These are phyloP conservation scores for Poeciliopsis paucimaculata DNA, from an alignment of 2,797 vertebrate species.

Conservation along the genomic window DNA sequence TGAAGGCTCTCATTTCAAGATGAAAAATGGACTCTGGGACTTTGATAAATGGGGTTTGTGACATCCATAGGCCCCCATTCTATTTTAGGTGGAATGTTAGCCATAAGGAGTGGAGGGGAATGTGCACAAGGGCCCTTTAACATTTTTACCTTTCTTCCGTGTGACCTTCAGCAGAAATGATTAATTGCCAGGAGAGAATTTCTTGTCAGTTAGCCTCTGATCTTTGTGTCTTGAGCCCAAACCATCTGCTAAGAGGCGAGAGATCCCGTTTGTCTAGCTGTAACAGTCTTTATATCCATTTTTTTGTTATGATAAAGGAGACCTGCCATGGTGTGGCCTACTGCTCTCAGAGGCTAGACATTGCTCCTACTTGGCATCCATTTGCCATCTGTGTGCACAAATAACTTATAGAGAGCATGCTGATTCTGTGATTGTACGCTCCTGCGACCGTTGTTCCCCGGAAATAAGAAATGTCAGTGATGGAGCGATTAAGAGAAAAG, in stretches of 20 bases:
- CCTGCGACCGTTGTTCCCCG: slow-evolving; percentile 26
- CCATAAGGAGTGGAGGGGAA: slow-evolving; percentile 77
- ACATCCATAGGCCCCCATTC: slow-evolving; percentile 81
- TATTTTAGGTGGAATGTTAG: slow-evolving; percentile 80
- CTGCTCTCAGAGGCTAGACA: slow-evolving; percentile 64
- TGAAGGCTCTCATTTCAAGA: slow-evolving; percentile 86
- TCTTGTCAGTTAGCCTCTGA: slow-evolving; percentile 89
- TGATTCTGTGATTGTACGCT: slow-evolving; percentile 27
- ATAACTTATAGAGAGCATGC: slow-evolving; percentile 40
- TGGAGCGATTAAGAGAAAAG: slow-evolving; percentile 8
- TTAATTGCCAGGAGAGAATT: slow-evolving; percentile 87
- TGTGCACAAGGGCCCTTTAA: slow-evolving; percentile 78
- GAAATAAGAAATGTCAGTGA: slow-evolving; percentile 25
- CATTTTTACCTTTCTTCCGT: slow-evolving; percentile 82
- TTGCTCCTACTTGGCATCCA: slow-evolving; percentile 58
- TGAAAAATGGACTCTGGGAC: slow-evolving; percentile 84
- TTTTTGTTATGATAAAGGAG: slow-evolving; percentile 78
- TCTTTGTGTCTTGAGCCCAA: slow-evolving; percentile 84
- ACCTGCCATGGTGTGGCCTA: slow-evolving; percentile 58
- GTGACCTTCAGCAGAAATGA: slow-evolving; percentile 87
- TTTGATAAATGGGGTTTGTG: slow-evolving; percentile 88
- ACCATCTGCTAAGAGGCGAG: slow-evolving; percentile 85
- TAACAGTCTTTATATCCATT: slow-evolving; percentile 74
- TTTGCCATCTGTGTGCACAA: slow-evolving; percentile 76
- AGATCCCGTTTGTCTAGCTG: slow-evolving; percentile 76